Conservation (phyloP, 2,888 invertebrate genomes). For the Brachypalpus laphriformis region DNA sequence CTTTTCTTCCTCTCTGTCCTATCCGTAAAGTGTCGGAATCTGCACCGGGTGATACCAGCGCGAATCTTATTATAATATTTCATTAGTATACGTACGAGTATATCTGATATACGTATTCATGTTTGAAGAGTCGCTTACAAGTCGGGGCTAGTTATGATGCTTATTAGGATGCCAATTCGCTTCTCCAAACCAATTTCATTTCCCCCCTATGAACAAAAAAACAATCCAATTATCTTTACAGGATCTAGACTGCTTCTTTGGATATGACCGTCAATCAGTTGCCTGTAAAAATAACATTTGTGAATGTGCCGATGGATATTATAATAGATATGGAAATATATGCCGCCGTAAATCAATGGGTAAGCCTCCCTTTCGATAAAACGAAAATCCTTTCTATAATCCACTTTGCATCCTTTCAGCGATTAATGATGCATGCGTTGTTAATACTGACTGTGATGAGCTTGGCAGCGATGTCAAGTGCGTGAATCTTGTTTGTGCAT, state of each 20-base stretch:
- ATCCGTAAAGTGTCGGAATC: too few species aligned
- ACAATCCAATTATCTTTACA: constrained; percentile 49
- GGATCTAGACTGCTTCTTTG: constrained; percentile 82
- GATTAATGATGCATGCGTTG: constrained; percentile 81
- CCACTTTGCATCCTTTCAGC: constrained; percentile 72
- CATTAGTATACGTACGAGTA: too few species aligned
- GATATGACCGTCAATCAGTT: constrained; percentile 82
- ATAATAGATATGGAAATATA: constrained; percentile 82
- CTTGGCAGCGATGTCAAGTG: constrained; percentile 79
- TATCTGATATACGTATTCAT: too few species aligned
- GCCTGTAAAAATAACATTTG: constrained; percentile 80
- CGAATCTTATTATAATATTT: too few species aligned
- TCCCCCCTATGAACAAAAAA: too few species aligned
- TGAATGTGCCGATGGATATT: constrained; percentile 82
- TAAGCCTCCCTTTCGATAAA: constrained; percentile 61
- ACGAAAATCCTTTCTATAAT: not conserved
- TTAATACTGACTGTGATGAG: constrained; percentile 80
- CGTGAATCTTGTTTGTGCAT: constrained; percentile 77
- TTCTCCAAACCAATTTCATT: too few species aligned
- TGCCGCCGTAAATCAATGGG: constrained; percentile 83
- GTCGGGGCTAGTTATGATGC: too few species aligned
- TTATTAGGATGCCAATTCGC: too few species aligned
- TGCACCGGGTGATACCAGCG: too few species aligned
- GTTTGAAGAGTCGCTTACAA: too few species aligned
- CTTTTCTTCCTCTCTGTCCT: too few species aligned